Base-by-base conservation (phyloP, 1,140 invertebrate genomes). In the Nasonia longicornis region DNA sequence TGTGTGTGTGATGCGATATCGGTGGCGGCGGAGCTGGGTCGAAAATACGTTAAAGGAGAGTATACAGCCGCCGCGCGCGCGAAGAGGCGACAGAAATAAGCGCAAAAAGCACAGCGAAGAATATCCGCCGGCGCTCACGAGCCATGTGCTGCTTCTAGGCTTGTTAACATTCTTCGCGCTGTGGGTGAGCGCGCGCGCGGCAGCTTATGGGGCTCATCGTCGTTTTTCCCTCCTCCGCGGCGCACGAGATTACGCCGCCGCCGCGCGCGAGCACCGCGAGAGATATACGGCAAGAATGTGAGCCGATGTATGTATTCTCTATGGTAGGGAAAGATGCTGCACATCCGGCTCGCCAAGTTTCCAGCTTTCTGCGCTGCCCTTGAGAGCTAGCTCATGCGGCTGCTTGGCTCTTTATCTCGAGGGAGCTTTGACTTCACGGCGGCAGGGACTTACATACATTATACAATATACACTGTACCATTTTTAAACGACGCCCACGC, bases 121-220 rank as follows among this genome's bases (percentile, higher is more conserved):
- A 86, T 85, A 87, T 71, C 82, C 75, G 77, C 82, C 75, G 77
- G 76, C 72, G 83, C 77, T 67, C 63, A 66, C 77, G 38, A 81
- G 82, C 79, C 77, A 79, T 35, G 31, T 31, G 52, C 14, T 11
- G 66, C 67, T 79, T 70, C 31, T 82, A 75, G 81, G 84, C 86
- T 87, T 87, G 86, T 87, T 87, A 87, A 87, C 85, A 87, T 87
- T 87, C 86, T 87, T 87, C 83, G 84, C 85, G 84, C 84, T 85
- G 84, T 85, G 85, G 86, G 83, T 84, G 85, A 82, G 83, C 83
- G 80, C 77, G 29, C 14, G 35, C 16, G 74, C 26, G 42, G 26
- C 45, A 52, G 64, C 72, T 69, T 69, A 45, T 45, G 77, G 70
- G 31, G 31, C 58, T 69, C 79, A 45, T 78, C 58, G 48, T 69